Evolutionary conservation across 2,797 vertebrate genomes (phyloP), one percentile per base, ranked within the genome.

Genomic region (Poecilia gillii): DNA sequence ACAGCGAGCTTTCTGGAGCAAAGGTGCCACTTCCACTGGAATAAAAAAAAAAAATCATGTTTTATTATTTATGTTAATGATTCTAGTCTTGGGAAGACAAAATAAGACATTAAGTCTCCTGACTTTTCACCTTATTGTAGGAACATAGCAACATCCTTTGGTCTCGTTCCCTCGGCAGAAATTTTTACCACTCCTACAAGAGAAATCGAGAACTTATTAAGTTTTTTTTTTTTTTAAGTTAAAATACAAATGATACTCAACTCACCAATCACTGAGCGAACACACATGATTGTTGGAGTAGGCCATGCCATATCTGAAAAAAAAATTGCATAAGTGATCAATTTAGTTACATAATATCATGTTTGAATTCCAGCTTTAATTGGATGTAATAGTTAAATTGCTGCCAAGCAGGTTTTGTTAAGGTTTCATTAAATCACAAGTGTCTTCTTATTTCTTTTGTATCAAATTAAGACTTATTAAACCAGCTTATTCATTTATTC

Each of bases 261-360:
- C 94, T 90, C 87, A 97, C 96, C 96, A 97, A 88, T 95, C 93
- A 74, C 39, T 90, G 23, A 97, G 94, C 55, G 95, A 86, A 81
- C 96, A 97, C 62, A 97, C 94, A 41, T 96, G 96, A 4, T 87
- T 77, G 53, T 93, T 86, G 75, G 73, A 80, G 74, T 85, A 72
- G 46, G 96, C 96, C 55, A 97, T 73, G 57, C 91, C 96, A 70
- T 97, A 97, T 87, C 96, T 97, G 83, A 33, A 33, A 85, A 74
- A 79, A 85, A 55, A 74, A 33, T 0, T 28, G 59, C 2, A 25
- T 25, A 9, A 53, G 6, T 57, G 13, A 64, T 62, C 18, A 11
- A 12, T 18, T 39, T 14, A 6, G 16, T 18, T 36, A 20, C 9
- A 62, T 36, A 36, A 8, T 11, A 23, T 3, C 8, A 66, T 20